phyloP scores from a whole-genome alignment of 2,888 invertebrate genomes.

The Onchidella celtica region DNA sequence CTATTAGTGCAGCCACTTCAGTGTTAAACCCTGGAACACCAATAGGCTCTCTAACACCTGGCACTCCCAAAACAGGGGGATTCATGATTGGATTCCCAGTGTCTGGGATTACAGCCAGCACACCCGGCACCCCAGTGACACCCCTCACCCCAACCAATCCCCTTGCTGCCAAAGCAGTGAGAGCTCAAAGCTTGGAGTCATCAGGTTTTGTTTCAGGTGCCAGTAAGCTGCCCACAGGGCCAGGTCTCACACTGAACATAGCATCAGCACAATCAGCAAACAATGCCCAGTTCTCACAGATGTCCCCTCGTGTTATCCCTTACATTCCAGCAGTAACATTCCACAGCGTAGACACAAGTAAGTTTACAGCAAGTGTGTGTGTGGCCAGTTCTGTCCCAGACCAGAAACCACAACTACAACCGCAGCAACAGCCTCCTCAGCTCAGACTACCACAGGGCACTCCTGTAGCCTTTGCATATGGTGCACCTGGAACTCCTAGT shows the following conservation, averaged over 20 bases:
- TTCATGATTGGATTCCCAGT: slow-evolving; percentile 41
- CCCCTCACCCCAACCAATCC: slow-evolving; percentile 31
- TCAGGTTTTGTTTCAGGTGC: neutral
- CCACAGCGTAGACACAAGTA: slow-evolving; percentile 32
- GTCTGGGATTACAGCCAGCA: slow-evolving; percentile 23
- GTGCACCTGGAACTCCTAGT: slow-evolving; percentile 46
- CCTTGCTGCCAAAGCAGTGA: slow-evolving; percentile 18
- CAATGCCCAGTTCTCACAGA: slow-evolving; percentile 33
- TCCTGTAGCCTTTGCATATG: neutral
- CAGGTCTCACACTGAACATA: slow-evolving; percentile 44
- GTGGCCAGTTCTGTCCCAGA: slow-evolving; percentile 8
- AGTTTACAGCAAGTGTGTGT: neutral
- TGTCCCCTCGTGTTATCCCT: slow-evolving; percentile 48
- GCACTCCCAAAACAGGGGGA: slow-evolving; percentile 16
- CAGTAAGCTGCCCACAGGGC: neutral
- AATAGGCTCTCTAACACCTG: slow-evolving; percentile 20
- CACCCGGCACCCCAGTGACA: slow-evolving; percentile 37
- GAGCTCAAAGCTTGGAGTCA: neutral
- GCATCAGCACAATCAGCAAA: slow-evolving; percentile 31
- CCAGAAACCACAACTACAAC: neutral
- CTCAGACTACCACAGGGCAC: neutral
- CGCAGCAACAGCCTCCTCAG: slow-evolving; percentile 2
- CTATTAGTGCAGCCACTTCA: slow-evolving; percentile 15
- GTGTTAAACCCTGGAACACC: slow-evolving; percentile 40
- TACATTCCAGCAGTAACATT: slow-evolving; percentile 50